Base-by-base conservation (phyloP, 2,888 invertebrate genomes). In the Conops quadrifasciatus region DNA sequence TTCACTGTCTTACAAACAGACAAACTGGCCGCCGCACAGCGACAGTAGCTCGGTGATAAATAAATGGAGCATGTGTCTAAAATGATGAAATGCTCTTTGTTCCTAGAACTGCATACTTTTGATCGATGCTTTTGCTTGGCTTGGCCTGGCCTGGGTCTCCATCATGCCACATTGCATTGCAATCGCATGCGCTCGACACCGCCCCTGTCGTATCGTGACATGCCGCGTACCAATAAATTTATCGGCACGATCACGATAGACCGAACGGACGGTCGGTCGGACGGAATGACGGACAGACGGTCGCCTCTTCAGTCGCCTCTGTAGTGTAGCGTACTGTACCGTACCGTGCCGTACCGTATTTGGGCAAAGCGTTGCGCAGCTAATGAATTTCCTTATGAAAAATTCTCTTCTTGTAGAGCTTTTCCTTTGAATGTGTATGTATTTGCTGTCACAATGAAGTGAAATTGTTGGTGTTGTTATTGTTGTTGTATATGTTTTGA, bases 1-100 rank as follows among this genome's bases (percentile, higher is more conserved):
- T 36, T 4, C 36, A 4, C 36, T 36, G 36, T 36, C 36, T 36
- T 36, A 36, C 36, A 7, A 4, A 7, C 5, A 7, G 9, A 36
- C 4, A 36, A 36, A 36, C 36, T 36, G 5, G 49, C 64, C 2
- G 28, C n/a, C 15, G 4, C 63, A 11, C 15, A 15, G 24, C 43
- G 7, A 45, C 21, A 19, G 36, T 28, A 36, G 43, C 67, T 24
- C n/a, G 58, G 28, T 24, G 60, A 60, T 62, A 68, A 68, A 68
- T 62, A 82, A 82, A 78, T 82, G 80, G 82, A 82, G 81, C 82
- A 82, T 82, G 82, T 82, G 80, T 81, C 80, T 82, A 79, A 81
- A 81, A 82, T 80, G 82, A 82, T 82, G 79, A 82, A 81, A 81
- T 78, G 81, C 76, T 78, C 77, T 36, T 9, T 78, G 79, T 82